Evolutionary conservation across 2,888 invertebrate species (phyloP).

Genomic region (Noctuana brunneofusca): DNA sequence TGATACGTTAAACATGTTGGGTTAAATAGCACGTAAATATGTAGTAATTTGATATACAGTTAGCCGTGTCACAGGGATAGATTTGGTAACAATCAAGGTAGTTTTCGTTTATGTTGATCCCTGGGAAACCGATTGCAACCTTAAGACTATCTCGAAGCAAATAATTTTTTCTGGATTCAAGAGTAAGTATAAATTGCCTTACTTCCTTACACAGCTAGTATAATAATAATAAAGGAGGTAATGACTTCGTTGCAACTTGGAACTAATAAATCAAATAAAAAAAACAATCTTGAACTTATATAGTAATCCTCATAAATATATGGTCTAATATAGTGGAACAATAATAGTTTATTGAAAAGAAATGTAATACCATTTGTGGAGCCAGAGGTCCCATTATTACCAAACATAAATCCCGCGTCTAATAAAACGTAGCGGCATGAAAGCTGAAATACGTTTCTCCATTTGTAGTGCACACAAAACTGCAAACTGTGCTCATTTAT

Average conservation of each 20-base stretch:
- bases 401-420: slow-evolving; percentile 35
- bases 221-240: background rate
- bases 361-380: slow-evolving; percentile 33
- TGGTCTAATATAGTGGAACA: slow-evolving; percentile 19
- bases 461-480: slow-evolving; percentile 60
- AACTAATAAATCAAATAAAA: background rate
- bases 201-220: background rate
- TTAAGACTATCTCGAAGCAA: background rate
- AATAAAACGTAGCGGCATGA: slow-evolving; percentile 35
- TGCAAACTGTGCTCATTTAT: slow-evolving; percentile 65
- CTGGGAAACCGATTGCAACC: too few species aligned
- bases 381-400: slow-evolving; percentile 32
- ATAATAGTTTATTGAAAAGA: slow-evolving; percentile 33
- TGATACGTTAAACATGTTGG: slow-evolving; percentile 16
- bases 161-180: background rate
- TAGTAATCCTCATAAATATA: slow-evolving; percentile 8
- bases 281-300: background rate
- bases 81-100: too few species aligned
- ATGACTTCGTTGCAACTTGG: background rate
- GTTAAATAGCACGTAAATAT: background rate
- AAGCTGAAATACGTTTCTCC: slow-evolving; percentile 52
- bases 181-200: background rate
- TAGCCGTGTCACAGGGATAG: too few species aligned
- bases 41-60: background rate
- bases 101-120: too few species aligned